Percentiles rank a stretch among this genome's conserved stretches.
These are phyloP conservation scores for Eupsittula cactorum DNA, from an alignment of 2,113 vertebrate species.

Conservation along the genomic window DNA sequence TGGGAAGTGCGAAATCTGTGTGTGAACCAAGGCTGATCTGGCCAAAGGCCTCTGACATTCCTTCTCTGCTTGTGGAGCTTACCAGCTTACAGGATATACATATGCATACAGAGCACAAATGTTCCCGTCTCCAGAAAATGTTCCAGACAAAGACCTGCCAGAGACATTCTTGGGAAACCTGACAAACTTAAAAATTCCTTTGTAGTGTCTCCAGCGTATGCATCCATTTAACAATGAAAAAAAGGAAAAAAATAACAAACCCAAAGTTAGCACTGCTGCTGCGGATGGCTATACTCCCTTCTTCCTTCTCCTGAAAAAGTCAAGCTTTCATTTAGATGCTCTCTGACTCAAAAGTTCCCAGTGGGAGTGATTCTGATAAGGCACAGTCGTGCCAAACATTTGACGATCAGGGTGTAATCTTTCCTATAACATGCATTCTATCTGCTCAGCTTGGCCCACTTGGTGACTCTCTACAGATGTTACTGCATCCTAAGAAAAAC, in stretches of 20 bases:
- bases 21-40: constrained; percentile 15
- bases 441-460: neutral
- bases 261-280: constrained; percentile 13
- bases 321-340: constrained; percentile 32
- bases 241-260: neutral
- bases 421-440: constrained; percentile 31
- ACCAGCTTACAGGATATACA: constrained; percentile 63
- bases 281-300: constrained; percentile 3
- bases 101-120: constrained; percentile 42
- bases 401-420: constrained; percentile 25
- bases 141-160: constrained; percentile 73
- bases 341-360: constrained; percentile 23
- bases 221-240: constrained; percentile 52
- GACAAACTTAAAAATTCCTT: constrained; percentile 66
- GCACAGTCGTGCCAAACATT: constrained; percentile 19
- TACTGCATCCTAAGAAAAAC: constrained; percentile 40
- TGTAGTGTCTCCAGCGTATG: constrained; percentile 57
- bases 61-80: constrained; percentile 23
- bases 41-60: constrained; percentile 48
- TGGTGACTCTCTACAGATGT: constrained; percentile 23
- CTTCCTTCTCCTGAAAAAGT: constrained; percentile 24
- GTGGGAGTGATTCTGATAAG: constrained; percentile 32
- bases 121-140: constrained; percentile 55
- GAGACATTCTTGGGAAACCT: constrained; percentile 74
- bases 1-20: constrained; percentile 46